Evolutionary conservation across 2,113 vertebrate genomes (phyloP), one percentile per base, ranked within the genome.

Genomic region (Varanus komodoensis): DNA sequence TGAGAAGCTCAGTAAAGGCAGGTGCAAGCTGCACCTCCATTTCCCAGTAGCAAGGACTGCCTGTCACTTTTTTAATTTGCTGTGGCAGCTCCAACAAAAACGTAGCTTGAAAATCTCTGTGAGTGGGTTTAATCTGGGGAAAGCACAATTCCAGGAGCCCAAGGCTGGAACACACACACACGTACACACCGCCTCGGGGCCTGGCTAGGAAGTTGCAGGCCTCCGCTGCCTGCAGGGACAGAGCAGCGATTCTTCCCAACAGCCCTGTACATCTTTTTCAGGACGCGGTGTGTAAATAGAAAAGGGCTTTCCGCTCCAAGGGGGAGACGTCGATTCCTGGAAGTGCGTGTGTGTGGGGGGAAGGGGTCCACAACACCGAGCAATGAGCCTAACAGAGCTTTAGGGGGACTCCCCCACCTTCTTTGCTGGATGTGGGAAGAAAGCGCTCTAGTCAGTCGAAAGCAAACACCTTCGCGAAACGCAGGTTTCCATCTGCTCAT

Each of bases 271-370:
- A 64, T 9, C 54, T 73, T 69, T 17, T 82, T 48, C 34, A 61
- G 79, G 64, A 82, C 29, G 34, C 34, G 44, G 34, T 44, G 68
- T 82, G 50, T 57, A 74, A 74, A 74, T 52, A 74, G 79, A n/a
- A 73, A 27, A 50, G 25, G 11, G 25, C 8, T 61, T 73, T 73
- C 79, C n/a, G 29, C n/a, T 88, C 3, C n/a, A 50, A 73, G 77
- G 61, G 19, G 6, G 29, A 88, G 77, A 88, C 44, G 21, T 71
- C 17, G 29, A 71, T 83, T 89, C 69, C 80, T 89, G 87, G 68
- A 89, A 82, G 6, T 74, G 3, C 38, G 38, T 44, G 38, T 44
- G 38, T 44, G 38, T 44, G 38, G 38, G 38, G 38, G 38, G 38
- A 3, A 44, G 38, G 38, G 38, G 38, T 44, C 38, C 38, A 44